Evolutionary conservation across 2,888 invertebrate species (phyloP), one percentile per base, ranked within the genome.

Genomic region (Enoplolaimus lenunculus): DNA sequence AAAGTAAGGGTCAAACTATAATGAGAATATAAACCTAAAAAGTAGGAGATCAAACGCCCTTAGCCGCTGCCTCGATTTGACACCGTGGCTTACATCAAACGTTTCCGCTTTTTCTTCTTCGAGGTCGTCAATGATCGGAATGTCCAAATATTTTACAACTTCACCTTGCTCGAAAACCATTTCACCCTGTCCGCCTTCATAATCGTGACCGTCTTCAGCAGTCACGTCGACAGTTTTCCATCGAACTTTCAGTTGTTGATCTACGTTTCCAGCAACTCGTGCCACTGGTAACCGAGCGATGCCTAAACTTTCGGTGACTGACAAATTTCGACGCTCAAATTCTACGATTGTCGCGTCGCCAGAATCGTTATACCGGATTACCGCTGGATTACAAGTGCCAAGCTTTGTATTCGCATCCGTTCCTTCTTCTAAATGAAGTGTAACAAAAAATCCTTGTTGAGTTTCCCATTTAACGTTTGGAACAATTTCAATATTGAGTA

Each of bases 391-490:
- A 70, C 75, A 75, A 60, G 82, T 79, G 26, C 86, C 86, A 1
- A 86, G 78, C 67, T 81, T 79, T 0, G 83, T 82, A 26, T 75
- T 74, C 2, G 75, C 69, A 3, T 80, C 78, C 7, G 77, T 75
- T n/a, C n/a, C n/a, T 69, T 77, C 79, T 73, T 78, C 79, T 45
- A 75, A 72, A 68, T 81, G 80, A 68, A 86, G 76, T 75, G 85
- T 84, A 30, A 86, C 82, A 77, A 85, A 86, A 79, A 87, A 87
- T 73, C 85, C 85, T 78, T 86, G 86, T 76, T 86, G 85, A 0
- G 86, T 85, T 78, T 86, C 85, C 86, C 86, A 86, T 72, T 85
- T 84, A 72, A 84, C 84, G 74, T 85, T 85, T 71, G 85, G 83
- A 13, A 86, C 80, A 71, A 86, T 84, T 73, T 84, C 83, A 1